Evolutionary conservation across 1,140 invertebrate genomes (phyloP), one percentile per base, ranked within the genome.

Genomic region (Whitmania pigra): DNA sequence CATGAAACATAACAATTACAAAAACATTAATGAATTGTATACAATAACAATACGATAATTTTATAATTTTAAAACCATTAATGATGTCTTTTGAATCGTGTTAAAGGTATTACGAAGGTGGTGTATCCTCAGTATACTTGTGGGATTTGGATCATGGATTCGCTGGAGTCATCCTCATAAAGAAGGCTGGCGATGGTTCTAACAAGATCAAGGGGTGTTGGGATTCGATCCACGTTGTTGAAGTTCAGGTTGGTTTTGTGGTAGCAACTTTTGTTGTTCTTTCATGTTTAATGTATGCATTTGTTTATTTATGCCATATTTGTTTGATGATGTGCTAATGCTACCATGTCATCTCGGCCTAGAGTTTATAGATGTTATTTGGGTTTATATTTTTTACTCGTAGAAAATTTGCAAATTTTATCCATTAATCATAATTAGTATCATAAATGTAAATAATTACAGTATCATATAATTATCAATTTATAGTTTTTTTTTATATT

Each of bases 201-300:
- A 94, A 94, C 81, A 97, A 94, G 84, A 98, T 98, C 75, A 81
- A 96, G 92, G 97, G 86, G 2, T 99, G 94, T 81, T 99, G 97
- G 97, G 96, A 99, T 82, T 98, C 95, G 3, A 97, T 99, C 80
- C 96, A 99, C 82, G 96, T 99, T 0, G 91, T 99, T 20, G 96
- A 99, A 86, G 94, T 98, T 0, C 90, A 94, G 77, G 84, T 83
- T 78, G 9, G 57, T 63, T 31, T 22, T 22, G 9, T 2, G 22
- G 22, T 1, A 7, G 22, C 11, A 25, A 63, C 22, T 63, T 25
- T 25, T 63, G 22, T 36, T 36, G 31, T 36, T 36, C 31, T 36
- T 36, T 36, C 6, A 2, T 6, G 6, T 36, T 36, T 36, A 36
- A 36, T 6, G 31, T 36, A 36, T 36, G 31, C 6, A 36, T 6